phyloP scores from a whole-genome alignment of 2,888 invertebrate species.

The Ametastegia equiseti region DNA sequence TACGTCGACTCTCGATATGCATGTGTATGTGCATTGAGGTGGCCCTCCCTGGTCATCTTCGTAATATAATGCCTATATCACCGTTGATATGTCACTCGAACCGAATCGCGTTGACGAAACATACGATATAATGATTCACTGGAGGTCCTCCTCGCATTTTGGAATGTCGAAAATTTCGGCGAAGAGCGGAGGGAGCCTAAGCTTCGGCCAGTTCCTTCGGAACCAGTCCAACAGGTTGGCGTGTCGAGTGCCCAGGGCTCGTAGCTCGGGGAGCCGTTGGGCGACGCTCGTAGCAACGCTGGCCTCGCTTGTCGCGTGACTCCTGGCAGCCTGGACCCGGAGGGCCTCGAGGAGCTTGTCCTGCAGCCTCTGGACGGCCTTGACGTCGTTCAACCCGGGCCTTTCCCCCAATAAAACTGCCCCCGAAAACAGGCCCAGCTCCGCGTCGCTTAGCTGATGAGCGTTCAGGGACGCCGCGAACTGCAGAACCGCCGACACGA shows the following conservation, averaged over 20 bases:
- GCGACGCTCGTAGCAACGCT: slow-evolving; percentile 75
- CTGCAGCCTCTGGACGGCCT: slow-evolving; percentile 87
- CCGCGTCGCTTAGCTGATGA: slow-evolving; percentile 90
- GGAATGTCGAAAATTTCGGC: slow-evolving; percentile 98
- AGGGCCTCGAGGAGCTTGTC: slow-evolving; percentile 93
- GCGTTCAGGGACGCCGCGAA: slow-evolving; percentile 87
- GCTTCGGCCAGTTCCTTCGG: slow-evolving; percentile 90
- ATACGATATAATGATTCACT: slow-evolving; percentile 64
- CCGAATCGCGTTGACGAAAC: neutral
- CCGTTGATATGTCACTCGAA: neutral
- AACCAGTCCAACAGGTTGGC: slow-evolving; percentile 93
- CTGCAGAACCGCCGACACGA: slow-evolving; percentile 89
- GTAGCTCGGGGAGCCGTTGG: slow-evolving; percentile 86
- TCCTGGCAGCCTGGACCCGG: slow-evolving; percentile 83
- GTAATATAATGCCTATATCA: neutral
- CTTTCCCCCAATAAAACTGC: slow-evolving; percentile 91
- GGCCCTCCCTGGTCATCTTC: neutral
- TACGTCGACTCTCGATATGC: neutral
- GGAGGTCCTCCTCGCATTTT: slow-evolving; percentile 85
- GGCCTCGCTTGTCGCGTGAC: slow-evolving; percentile 67
- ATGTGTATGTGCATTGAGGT: neutral
- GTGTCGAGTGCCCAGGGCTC: slow-evolving; percentile 89
- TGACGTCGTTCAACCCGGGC: slow-evolving; percentile 87
- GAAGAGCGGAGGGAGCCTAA: slow-evolving; percentile 93
- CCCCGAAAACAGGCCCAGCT: slow-evolving; percentile 92